Base-by-base conservation (phyloP, 1,140 invertebrate species). In the Helicoverpa zea region DNA sequence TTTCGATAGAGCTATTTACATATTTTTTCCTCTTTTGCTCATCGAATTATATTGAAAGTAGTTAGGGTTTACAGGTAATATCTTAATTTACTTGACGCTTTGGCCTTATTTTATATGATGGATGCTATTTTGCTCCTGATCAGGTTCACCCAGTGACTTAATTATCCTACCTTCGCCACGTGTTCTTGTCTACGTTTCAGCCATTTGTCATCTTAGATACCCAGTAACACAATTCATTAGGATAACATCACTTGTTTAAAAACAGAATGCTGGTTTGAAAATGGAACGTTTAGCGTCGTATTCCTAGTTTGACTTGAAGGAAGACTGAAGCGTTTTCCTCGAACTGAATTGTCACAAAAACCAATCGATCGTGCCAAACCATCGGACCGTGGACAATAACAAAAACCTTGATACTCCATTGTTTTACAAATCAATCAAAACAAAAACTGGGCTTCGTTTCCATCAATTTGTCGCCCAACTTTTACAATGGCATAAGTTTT, bases 401-500 rank as follows among this genome's bases (percentile, higher is more conserved):
- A 51, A 70, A 52, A 52, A 52, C 49, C 47, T 70, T 23, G 63
- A 70, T 51, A 29, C 35, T 35, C 52, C 43, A 43, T 73, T 29
- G 51, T 29, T 52, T 52, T n/a, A 74, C 30, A 9, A 35, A 75
- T 75, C 58, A 59, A 75, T 75, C 73, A 75, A 75, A 70, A 59
- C 56, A 73, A 73, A 58, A 73, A 73, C 52, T 14, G 14, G 52
- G 16, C 70, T 58, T 43, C 54, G 73, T 61, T 75, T 75, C 73
- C 56, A 73, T 52, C 75, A 59, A 81, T 72, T 59, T 72, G 64
- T 77, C 16, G 49, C 51, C 11, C 35, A 51, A 81, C 73, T 79
- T 78, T 79, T 84, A 58, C 58, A 80, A 77, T 64, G 18, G 59
- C 75, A 77, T 64, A 52, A 77, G 59, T 76, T 76, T 77, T 73